Percentiles rank a stretch among this genome's conserved stretches.
Evolutionary conservation across 37 sponge, comb jelly and placozoan species (phyloP).

Genomic region (Ephydatia muelleri): DNA sequence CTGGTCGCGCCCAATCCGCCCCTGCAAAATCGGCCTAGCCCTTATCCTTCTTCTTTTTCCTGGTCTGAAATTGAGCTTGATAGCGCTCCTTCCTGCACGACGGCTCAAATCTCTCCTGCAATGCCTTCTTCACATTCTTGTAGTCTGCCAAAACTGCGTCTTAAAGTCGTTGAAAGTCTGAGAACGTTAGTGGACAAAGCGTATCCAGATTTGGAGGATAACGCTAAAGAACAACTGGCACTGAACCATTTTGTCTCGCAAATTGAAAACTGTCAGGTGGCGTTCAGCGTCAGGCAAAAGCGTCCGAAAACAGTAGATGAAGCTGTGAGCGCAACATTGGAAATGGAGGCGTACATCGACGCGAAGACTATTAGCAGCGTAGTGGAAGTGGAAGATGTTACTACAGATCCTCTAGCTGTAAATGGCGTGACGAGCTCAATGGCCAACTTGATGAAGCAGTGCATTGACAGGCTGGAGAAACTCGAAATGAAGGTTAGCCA

Average conservation of each 20-base stretch:
- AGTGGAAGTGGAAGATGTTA: too few relatives aligned
- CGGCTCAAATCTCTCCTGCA: too few relatives aligned
- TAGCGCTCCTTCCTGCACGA: too few relatives aligned
- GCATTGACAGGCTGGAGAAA: conserved; percentile 10
- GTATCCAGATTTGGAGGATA: conserved; percentile 36
- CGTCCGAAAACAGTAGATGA: conserved; percentile 8
- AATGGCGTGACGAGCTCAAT: too few relatives aligned
- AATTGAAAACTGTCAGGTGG: conserved; percentile 4
- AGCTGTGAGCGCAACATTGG: conserved; percentile 29
- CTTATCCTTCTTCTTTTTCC: too few relatives aligned
- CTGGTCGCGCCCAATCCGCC: conserved; percentile 29
- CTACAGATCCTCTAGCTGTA: too few relatives aligned
- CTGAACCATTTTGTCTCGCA: conserved; percentile 1
- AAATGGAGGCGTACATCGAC: conserved; percentile 24
- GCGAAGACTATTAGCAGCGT: not conserved
- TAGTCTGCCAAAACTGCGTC: too few relatives aligned
- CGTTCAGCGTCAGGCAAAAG: conserved; percentile 16
- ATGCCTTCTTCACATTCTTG: too few relatives aligned
- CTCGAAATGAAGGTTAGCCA: conserved; percentile 4
- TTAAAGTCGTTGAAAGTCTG: conserved; percentile 34
- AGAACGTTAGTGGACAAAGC: conserved; percentile 32
- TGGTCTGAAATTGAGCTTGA: too few relatives aligned
- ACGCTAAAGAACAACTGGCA: conserved; percentile 23
- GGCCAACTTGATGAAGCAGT: not conserved
- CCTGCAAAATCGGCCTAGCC: too few relatives aligned